Conservation (phyloP, 2,888 invertebrate species). For the Gerris lacustris region DNA sequence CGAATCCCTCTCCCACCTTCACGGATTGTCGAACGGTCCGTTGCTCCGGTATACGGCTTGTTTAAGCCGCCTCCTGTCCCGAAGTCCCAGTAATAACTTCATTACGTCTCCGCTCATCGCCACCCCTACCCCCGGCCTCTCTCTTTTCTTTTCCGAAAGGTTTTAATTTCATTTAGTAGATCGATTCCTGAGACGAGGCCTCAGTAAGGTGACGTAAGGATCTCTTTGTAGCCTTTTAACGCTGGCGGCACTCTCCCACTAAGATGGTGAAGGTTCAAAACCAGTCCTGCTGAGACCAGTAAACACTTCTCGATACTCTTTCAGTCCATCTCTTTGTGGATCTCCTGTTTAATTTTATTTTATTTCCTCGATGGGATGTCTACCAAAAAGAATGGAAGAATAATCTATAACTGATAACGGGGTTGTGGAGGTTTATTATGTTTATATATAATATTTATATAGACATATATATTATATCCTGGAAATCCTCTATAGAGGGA, state of each 20-base stretch:
- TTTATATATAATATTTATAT: no score
- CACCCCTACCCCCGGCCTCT: not conserved
- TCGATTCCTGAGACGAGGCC: not conserved
- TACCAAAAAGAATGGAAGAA: no score
- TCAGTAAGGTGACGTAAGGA: not conserved
- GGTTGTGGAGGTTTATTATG: no score
- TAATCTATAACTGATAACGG: no score
- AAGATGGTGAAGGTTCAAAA: no score
- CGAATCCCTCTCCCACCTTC: not conserved
- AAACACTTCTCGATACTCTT: no score
- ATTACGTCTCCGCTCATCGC: slow-evolving; percentile 1
- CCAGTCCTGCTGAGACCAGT: no score
- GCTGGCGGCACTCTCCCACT: not conserved
- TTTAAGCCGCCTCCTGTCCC: not conserved
- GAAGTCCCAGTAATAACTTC: not conserved
- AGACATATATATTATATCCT: no score
- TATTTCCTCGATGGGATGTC: no score
- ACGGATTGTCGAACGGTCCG: not conserved
- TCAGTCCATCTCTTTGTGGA: no score
- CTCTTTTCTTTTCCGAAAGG: not conserved
- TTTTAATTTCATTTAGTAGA: not conserved
- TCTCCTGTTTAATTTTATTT: no score
- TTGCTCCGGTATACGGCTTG: not conserved
- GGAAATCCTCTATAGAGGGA: no score
- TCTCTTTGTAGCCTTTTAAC: not conserved